These are phyloP conservation scores for Acrobasis repandana DNA, from an alignment of 2,888 invertebrate genomes.

Conservation along the genomic window DNA sequence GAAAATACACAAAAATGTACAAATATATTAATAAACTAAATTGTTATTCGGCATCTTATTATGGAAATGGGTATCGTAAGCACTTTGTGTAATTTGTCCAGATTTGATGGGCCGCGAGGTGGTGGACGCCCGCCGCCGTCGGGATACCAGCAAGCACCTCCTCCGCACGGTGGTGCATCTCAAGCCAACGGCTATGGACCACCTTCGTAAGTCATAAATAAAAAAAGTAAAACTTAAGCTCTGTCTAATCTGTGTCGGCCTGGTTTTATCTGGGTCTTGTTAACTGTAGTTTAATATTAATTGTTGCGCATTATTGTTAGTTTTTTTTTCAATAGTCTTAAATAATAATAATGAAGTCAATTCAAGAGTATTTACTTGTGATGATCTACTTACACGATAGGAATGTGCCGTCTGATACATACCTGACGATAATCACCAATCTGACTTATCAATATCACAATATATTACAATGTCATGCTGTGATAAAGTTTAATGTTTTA, in stretches of 20 bases:
- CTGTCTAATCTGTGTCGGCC: too few relatives aligned
- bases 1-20: too few relatives aligned
- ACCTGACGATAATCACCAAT: conserved; percentile 63
- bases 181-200: conserved; percentile 69
- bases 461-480: not conserved
- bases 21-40: too few relatives aligned
- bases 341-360: not conserved
- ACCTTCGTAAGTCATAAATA: conserved; percentile 53
- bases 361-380: conserved; percentile 38
- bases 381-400: conserved; percentile 77
- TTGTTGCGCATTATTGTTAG: too few relatives aligned
- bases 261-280: too few relatives aligned
- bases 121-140: conserved; percentile 54
- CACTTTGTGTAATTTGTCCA: conserved; percentile 31
- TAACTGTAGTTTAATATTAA: too few relatives aligned
- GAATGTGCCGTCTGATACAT: conserved; percentile 82
- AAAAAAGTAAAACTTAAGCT: not conserved
- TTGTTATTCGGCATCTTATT: too few relatives aligned
- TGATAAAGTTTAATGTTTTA: not conserved
- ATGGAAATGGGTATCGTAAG: not conserved
- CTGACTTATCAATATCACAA: conserved; percentile 45
- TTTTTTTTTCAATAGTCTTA: too few relatives aligned
- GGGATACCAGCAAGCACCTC: conserved; percentile 57
- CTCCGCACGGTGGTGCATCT: conserved; percentile 52
- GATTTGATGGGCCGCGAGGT: conserved; percentile 67